Percentiles rank a stretch among this genome's conserved stretches.
phyloP scores from a whole-genome alignment of 2,113 vertebrate genomes.

The Stictonetta naevosa region DNA sequence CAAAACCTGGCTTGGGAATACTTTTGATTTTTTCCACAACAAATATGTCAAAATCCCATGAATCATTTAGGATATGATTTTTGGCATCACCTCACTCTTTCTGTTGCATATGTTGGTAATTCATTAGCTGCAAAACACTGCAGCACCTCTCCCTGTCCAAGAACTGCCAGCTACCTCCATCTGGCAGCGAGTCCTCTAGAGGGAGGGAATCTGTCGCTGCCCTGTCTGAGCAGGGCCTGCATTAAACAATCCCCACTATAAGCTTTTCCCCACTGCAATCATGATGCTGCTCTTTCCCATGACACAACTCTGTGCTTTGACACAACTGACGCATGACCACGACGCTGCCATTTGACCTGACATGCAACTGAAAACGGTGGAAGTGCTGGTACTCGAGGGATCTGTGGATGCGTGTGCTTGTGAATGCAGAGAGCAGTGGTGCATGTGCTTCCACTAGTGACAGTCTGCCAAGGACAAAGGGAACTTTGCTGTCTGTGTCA shows the following conservation, averaged over 20 bases:
- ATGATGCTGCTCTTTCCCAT: background rate
- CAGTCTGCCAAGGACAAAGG: background rate
- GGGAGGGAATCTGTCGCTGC: rapidly evolving
- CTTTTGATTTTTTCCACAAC: background rate
- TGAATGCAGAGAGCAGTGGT: background rate
- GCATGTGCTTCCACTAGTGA: background rate
- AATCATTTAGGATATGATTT: background rate
- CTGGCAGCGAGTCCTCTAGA: background rate
- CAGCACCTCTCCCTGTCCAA: background rate
- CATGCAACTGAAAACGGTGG: background rate
- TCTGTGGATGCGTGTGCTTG: rapidly evolving
- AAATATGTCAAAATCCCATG: background rate
- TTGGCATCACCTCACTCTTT: background rate
- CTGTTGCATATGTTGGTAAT: background rate
- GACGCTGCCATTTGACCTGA: background rate
- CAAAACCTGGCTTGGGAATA: background rate
- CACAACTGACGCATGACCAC: rapidly evolving
- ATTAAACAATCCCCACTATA: rapidly evolving
- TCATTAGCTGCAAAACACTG: background rate
- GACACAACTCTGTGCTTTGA: background rate
- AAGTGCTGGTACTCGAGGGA: no score
- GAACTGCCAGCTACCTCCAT: background rate
- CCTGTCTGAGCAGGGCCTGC: background rate
- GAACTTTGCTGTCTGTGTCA: no score
- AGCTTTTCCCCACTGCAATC: background rate